Evolutionary conservation across 2,797 vertebrate species (phyloP), one percentile per base, ranked within the genome.

Genomic region (Spondyliosoma cantharus): DNA sequence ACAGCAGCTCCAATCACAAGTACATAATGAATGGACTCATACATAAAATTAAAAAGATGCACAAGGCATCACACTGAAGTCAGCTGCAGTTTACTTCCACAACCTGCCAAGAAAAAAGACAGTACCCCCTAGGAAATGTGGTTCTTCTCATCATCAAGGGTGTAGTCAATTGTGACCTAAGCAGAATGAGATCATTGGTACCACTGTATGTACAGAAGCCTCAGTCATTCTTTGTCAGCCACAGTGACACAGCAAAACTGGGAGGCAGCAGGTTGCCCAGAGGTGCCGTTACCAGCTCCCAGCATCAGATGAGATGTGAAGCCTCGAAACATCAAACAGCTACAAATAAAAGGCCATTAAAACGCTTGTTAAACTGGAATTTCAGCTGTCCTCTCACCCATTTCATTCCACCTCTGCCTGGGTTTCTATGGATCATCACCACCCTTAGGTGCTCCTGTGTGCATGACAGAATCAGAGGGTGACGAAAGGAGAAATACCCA

Each of bases 401-500:
- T 74, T 74, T 70, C 60, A 80, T 67, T 59, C 69, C 52, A 76
- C 74, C 45, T 1, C 1, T 1, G 19, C 45, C 73, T 12, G 16
- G 64, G 50, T 68, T 46, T 82, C 49, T 58, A 37, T 81, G 82
- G 83, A 78, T 86, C 85, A 82, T 71, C 58, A 25, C n/a, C 69
- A 63, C 61, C 86, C 71, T 60, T 29, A 77, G 79, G 74, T 78
- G 65, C 58, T 72, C 58, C 67, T 71, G 64, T 76, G 63, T 62
- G 77, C 59, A 66, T 58, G 59, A 85, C 81, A 78, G 72, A 84
- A 89, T 77, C 74, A 83, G 72, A 86, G 77, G 80, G 73, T 62
- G 77, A 76, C 78, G 70, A 86, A 88, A 79, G 82, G 66, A 80
- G 68, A 74, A 86, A 79, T 80, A 81, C 81, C 82, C 71, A 81